phyloP scores from a whole-genome alignment of 2,888 invertebrate genomes.

The Calameuta filiformis region DNA sequence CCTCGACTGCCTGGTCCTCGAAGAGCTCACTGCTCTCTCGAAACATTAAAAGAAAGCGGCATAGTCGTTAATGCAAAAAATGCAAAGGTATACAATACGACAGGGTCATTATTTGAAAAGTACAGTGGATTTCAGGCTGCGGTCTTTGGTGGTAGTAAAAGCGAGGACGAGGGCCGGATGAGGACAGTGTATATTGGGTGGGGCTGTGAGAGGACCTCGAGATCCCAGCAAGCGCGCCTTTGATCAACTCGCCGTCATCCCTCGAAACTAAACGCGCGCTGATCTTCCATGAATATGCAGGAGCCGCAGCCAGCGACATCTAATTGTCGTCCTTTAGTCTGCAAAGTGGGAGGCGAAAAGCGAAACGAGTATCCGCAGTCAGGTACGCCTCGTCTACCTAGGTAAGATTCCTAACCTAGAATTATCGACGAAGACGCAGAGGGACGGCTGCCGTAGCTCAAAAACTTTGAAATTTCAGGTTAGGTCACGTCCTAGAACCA shows the following conservation, averaged over 20 bases:
- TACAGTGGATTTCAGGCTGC: conserved; percentile 45
- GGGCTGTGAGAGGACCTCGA: conserved; percentile 52
- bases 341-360: conserved; percentile 6
- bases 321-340: conserved; percentile 54
- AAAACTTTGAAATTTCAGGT: neutral
- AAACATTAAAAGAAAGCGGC: conserved; percentile 22
- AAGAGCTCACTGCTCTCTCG: neutral
- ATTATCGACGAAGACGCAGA: neutral
- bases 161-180: neutral
- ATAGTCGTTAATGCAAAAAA: conserved; percentile 54
- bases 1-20: neutral
- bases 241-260: conserved; percentile 60
- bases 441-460: neutral
- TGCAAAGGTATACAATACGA: conserved; percentile 62
- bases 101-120: conserved; percentile 59
- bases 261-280: conserved; percentile 57
- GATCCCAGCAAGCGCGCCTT: conserved; percentile 48
- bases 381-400: neutral
- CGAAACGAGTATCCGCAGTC: conserved; percentile 14
- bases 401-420: neutral
- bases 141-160: conserved; percentile 51
- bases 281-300: conserved; percentile 61
- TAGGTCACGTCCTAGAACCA: neutral
- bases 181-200: conserved; percentile 41
- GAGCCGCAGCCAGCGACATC: conserved; percentile 39